These are phyloP conservation scores for Cebus imitator DNA, from an alignment of 2,113 vertebrate species.

Conservation along the genomic window DNA sequence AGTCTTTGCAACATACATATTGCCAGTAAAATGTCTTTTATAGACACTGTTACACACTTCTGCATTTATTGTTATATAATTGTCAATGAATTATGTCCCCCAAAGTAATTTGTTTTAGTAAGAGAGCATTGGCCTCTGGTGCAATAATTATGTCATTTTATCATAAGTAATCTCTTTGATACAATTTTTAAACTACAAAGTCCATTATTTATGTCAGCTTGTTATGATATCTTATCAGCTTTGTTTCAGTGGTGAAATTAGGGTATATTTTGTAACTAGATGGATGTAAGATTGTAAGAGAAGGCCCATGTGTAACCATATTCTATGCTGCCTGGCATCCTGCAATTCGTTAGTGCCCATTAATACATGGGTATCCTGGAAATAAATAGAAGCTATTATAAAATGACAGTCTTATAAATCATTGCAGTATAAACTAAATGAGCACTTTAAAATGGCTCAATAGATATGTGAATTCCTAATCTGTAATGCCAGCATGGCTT, in stretches of 20 bases:
- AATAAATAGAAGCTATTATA: background rate
- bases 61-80: constrained; percentile 48
- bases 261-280: background rate
- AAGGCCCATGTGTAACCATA: background rate
- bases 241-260: constrained; percentile 30
- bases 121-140: background rate
- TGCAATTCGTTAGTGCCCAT: constrained; percentile 3
- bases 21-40: constrained; percentile 47
- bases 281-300: background rate
- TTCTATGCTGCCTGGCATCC: background rate
- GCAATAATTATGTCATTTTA: constrained; percentile 39
- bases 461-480: background rate
- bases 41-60: constrained; percentile 38
- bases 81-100: constrained; percentile 1
- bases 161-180: constrained; percentile 45
- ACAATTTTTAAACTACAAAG: constrained; percentile 35
- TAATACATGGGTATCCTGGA: constrained; percentile 10
- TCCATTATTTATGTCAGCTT: constrained; percentile 27
- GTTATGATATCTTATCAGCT: constrained; percentile 25
- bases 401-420: constrained; percentile 24
- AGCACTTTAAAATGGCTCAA: constrained; percentile 24
- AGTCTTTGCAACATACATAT: background rate
- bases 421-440: background rate
- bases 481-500: background rate
- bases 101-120: constrained; percentile 49